Percentiles rank a stretch among this genome's conserved stretches.
These are phyloP conservation scores for Notarius lentiginosus DNA, from an alignment of 2,113 vertebrate genomes.

Conservation along the genomic window DNA sequence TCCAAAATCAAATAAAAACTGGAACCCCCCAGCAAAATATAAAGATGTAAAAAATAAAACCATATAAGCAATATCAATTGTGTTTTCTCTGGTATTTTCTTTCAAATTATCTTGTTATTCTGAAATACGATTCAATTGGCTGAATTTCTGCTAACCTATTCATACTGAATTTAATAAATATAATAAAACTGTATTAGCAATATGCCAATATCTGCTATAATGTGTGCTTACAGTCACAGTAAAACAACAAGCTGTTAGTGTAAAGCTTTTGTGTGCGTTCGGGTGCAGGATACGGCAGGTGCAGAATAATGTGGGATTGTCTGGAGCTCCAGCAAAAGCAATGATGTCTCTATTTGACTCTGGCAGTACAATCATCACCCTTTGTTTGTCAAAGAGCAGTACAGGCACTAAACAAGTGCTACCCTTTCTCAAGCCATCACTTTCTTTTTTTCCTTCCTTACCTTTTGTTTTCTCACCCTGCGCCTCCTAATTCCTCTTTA, in stretches of 20 bases:
- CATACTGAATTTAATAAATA: neutral
- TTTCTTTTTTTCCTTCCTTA: neutral
- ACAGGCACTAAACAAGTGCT: slow-evolving; percentile 20
- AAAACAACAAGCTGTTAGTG: neutral
- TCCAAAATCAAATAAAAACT: neutral
- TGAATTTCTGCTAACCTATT: neutral
- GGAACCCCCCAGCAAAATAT: neutral
- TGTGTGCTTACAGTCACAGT: neutral
- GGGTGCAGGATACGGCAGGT: neutral
- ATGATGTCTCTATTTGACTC: neutral
- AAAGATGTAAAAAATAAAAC: neutral
- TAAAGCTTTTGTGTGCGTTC: neutral
- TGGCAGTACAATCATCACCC: neutral
- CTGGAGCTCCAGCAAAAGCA: neutral
- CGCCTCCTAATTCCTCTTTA: slow-evolving; percentile 2
- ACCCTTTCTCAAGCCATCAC: neutral
- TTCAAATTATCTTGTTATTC: neutral
- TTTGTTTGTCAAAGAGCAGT: neutral
- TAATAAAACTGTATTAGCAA: neutral
- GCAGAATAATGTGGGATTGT: slow-evolving; percentile 3
- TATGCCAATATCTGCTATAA: neutral
- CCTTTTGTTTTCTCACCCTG: neutral
- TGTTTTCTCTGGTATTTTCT: neutral
- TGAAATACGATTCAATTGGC: neutral
- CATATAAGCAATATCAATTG: neutral